Evolutionary conservation across 64 coral and sea anemone genomes (phyloP).

Genomic region (Actinia equina): DNA sequence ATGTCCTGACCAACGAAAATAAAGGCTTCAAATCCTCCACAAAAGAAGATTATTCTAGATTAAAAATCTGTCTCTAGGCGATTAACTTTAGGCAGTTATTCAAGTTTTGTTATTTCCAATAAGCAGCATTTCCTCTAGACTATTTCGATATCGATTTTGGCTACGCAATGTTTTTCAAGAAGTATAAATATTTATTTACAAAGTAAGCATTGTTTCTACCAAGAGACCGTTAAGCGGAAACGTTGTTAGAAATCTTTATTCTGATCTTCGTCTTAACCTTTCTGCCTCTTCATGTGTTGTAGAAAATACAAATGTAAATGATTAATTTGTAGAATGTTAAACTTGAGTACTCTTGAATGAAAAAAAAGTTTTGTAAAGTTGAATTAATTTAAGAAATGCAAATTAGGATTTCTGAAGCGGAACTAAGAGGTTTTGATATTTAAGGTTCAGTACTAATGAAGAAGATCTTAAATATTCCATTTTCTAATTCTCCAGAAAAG

Average conservation of each 20-base stretch:
- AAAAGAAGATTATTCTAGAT: background rate
- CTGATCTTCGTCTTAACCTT: background rate
- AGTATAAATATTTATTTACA: background rate
- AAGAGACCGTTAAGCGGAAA: background rate
- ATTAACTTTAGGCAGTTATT: background rate
- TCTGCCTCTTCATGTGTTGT: background rate
- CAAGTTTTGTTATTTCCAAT: background rate
- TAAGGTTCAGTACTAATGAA: background rate
- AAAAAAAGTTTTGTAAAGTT: background rate
- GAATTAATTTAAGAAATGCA: background rate
- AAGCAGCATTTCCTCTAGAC: background rate
- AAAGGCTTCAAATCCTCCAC: no score
- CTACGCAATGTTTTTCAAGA: background rate
- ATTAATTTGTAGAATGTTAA: background rate
- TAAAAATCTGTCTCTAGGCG: background rate
- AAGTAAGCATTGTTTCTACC: background rate
- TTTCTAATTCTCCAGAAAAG: background rate
- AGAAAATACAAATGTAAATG: background rate
- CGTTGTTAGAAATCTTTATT: background rate
- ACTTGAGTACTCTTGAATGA: background rate
- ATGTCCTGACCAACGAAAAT: no score
- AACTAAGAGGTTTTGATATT: background rate
- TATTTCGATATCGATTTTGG: background rate
- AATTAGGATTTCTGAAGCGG: background rate
- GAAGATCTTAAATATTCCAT: background rate